A percentile compares a stretch with the other conserved stretches of the same genome.
phyloP scores from a whole-genome alignment of 2,113 vertebrate species.

The Arenaria interpres region DNA sequence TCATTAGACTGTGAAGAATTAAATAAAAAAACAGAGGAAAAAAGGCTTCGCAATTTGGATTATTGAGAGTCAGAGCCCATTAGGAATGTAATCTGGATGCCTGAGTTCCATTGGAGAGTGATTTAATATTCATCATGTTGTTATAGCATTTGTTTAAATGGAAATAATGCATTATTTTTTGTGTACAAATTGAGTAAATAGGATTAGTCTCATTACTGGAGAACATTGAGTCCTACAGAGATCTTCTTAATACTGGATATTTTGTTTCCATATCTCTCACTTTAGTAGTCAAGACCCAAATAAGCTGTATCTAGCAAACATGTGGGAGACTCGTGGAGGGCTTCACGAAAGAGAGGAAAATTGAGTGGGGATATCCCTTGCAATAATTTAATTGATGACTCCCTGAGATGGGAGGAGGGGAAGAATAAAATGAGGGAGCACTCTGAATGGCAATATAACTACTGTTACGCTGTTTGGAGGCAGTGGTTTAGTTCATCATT shows the following conservation, averaged over 20 bases:
- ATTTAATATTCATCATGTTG: neutral
- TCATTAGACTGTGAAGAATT: neutral
- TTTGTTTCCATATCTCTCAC: neutral
- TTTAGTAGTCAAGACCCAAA: neutral
- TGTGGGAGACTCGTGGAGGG: neutral
- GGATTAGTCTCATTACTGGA: constrained; percentile 12
- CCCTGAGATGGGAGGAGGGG: too few relatives aligned
- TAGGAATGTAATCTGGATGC: neutral
- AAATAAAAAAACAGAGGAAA: neutral
- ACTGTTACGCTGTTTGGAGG: neutral
- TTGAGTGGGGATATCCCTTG: neutral
- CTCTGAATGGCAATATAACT: neutral
- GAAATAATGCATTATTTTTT: constrained; percentile 43
- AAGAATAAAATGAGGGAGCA: neutral
- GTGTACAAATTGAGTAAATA: constrained; percentile 18
- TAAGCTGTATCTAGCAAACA: neutral
- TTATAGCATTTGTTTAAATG: constrained; percentile 35
- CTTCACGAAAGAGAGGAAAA: neutral
- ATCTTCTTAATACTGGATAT: neutral
- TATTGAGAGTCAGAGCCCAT: neutral
- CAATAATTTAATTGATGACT: neutral
- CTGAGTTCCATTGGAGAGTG: neutral
- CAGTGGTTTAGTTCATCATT: neutral
- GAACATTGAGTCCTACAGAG: neutral
- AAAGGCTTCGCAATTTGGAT: neutral